Evolutionary conservation across 2,113 vertebrate species (phyloP), one percentile per base, ranked within the genome.

Genomic region (Hucho hucho): DNA sequence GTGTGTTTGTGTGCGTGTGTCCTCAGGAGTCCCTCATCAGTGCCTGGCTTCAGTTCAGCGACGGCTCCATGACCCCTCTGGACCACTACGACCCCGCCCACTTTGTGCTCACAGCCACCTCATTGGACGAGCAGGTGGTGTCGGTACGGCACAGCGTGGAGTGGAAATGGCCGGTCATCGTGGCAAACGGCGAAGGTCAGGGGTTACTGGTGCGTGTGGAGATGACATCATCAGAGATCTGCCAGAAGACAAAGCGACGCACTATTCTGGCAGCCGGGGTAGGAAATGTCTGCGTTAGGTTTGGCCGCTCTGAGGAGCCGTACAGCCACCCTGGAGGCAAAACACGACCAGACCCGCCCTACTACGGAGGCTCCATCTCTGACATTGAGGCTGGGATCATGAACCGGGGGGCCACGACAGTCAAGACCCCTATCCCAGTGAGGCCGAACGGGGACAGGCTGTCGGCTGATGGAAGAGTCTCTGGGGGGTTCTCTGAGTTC

Each of bases 21-120:
- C 82, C 73, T 26, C 87, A 99, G 98, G 97, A 99, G 78, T 96
- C 97, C 0, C 90, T 97, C 53, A 89, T 98, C 78, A 98, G 96
- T 82, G 93, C 93, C 2, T 99, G 97, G 97, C 94, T 99, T 32
- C 97, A 96, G 85, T 98, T 99, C 92, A 99, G 95, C 0, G 98
- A 99, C 3, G 96, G 96, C 81, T 95, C 96, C 0, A 93, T 95
- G 81, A 96, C 95, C 0, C 96, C 96, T 0, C 90, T 99, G 72
- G 96, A 99, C 79, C 95, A 98, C 73, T 99, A 97, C 0, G 93
- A 97, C 85, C 70, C 93, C 26, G 89, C 91, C 78, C 95, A 97
- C 85, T 98, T 96, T 74, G 87, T 86, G 0, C 92, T 99, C 29
- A 90, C 93, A 0, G 94, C 96, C 13, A 90, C 87, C 16, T 97